Conservation (phyloP, 1,140 invertebrate genomes). For the Caenorhabditis remanei region DNA sequence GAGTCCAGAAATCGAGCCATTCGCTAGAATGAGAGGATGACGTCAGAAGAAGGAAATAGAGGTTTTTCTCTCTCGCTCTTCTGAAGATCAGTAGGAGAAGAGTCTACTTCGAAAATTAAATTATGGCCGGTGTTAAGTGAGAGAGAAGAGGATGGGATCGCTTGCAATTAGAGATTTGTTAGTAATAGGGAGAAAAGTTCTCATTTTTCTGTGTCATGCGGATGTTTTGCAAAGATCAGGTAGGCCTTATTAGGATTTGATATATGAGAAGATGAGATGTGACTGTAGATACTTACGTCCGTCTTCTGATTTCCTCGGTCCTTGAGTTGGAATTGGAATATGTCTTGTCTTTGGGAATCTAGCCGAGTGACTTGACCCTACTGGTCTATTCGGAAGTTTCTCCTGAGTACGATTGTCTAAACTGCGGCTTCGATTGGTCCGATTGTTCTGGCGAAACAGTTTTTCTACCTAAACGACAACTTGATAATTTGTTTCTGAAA, state of each 20-base stretch:
- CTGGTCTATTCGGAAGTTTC: constrained; percentile 36
- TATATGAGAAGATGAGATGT: not conserved
- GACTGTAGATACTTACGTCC: constrained; percentile 30
- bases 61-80: not conserved
- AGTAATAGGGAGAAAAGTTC: constrained; percentile 21
- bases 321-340: constrained; percentile 17
- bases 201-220: not conserved
- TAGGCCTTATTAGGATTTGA: not conserved
- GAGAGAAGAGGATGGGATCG: not conserved
- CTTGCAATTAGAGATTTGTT: constrained; percentile 40
- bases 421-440: constrained; percentile 59
- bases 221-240: constrained; percentile 8
- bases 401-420: constrained; percentile 56
- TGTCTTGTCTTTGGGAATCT: constrained; percentile 53
- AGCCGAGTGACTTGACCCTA: constrained; percentile 57
- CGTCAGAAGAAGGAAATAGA: constrained; percentile 9
- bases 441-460: constrained; percentile 58
- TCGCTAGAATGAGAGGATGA: constrained; percentile 47
- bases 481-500: not conserved
- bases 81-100: not conserved
- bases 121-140: constrained; percentile 49
- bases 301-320: constrained; percentile 34
- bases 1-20: constrained; percentile 61
- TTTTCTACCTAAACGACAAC: constrained; percentile 55
- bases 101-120: constrained; percentile 52